These are phyloP conservation scores for Meandrusa payeni DNA, from an alignment of 2,888 invertebrate species.

Conservation along the genomic window DNA sequence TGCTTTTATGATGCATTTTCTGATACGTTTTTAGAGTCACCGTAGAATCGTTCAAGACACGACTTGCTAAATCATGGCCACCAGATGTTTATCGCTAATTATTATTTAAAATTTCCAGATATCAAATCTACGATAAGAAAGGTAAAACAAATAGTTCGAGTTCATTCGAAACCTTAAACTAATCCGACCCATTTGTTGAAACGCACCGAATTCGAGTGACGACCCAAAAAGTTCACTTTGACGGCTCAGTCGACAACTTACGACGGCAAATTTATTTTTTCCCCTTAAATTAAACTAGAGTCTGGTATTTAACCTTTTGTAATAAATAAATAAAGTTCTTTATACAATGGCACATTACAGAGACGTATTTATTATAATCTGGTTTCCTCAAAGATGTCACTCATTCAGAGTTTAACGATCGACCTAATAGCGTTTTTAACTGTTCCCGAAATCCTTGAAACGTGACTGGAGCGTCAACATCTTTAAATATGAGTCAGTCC, in stretches of 20 bases:
- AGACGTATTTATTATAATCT: slow-evolving; percentile 27
- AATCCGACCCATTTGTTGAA: slow-evolving; percentile 63
- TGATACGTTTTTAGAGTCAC: no score
- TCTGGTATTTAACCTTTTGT: not conserved
- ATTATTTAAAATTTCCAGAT: no score
- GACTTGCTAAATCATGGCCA: no score
- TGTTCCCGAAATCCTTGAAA: slow-evolving; percentile 75
- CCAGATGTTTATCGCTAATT: no score
- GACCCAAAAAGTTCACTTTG: slow-evolving; percentile 65
- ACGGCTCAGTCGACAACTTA: slow-evolving; percentile 68
- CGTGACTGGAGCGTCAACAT: slow-evolving; percentile 77
- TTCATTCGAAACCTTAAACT: slow-evolving; percentile 57
- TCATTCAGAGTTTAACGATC: slow-evolving; percentile 77
- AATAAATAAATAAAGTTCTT: slow-evolving; percentile 4
- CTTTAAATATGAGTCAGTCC: slow-evolving; percentile 68
- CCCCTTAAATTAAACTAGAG: not conserved
- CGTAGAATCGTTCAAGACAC: no score
- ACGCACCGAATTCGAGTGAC: slow-evolving; percentile 69
- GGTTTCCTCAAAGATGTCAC: slow-evolving; percentile 70
- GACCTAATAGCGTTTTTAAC: slow-evolving; percentile 76
- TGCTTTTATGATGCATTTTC: no score
- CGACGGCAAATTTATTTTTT: slow-evolving; percentile 38
- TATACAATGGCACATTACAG: not conserved
- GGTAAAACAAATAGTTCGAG: no score
- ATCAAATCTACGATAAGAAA: no score